Conservation (phyloP, 2,113 vertebrate species). For the Oryzias woworae region DNA sequence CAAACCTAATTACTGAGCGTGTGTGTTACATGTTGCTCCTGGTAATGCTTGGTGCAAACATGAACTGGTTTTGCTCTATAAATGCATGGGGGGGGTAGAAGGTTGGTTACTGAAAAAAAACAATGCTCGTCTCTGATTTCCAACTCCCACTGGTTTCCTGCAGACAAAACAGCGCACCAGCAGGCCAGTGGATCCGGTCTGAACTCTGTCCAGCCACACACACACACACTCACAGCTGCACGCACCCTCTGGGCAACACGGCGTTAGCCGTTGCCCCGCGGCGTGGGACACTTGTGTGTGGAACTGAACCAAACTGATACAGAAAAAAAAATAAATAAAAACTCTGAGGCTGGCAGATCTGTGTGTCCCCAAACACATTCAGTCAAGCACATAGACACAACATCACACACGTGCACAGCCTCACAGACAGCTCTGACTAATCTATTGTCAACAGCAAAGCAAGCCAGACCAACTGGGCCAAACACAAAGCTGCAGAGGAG, state of each 20-base stretch:
- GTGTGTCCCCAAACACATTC: slow-evolving; percentile 38
- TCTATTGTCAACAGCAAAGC: slow-evolving; percentile 51
- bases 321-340: slow-evolving; percentile 31
- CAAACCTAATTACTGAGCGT: slow-evolving; percentile 24
- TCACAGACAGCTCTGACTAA: slow-evolving; percentile 43
- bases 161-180: slow-evolving; percentile 40
- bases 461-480: slow-evolving; percentile 37
- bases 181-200: slow-evolving; percentile 35
- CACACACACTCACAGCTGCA: slow-evolving; percentile 18
- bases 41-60: background rate
- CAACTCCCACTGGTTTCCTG: slow-evolving; percentile 33
- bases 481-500: slow-evolving; percentile 27
- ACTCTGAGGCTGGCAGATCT: slow-evolving; percentile 42
- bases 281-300: slow-evolving; percentile 36
- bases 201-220: slow-evolving; percentile 35
- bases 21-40: slow-evolving; percentile 8
- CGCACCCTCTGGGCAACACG: slow-evolving; percentile 42
- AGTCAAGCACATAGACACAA: slow-evolving; percentile 20
- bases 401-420: slow-evolving; percentile 11
- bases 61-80: background rate
- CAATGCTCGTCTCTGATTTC: slow-evolving; percentile 23
- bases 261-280: slow-evolving; percentile 49
- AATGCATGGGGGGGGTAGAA: background rate
- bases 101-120: slow-evolving; percentile 26
- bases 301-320: slow-evolving; percentile 44